These are phyloP conservation scores for Tipula lateralis DNA, from an alignment of 2,888 invertebrate species.

Conservation along the genomic window DNA sequence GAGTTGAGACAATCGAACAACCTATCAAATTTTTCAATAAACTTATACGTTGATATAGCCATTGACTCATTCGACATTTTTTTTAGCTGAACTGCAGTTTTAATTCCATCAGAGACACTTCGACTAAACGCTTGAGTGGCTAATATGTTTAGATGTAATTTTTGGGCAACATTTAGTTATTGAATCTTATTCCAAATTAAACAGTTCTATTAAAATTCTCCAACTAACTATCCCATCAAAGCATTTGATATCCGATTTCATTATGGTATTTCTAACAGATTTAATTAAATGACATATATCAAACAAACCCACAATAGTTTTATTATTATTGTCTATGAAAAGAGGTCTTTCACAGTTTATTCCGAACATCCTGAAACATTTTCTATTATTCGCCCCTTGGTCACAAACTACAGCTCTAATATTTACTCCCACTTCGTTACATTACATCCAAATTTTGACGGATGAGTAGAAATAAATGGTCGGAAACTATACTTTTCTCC, in stretches of 20 bases:
- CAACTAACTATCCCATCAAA: background rate
- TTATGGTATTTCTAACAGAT: background rate
- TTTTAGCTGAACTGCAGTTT: background rate
- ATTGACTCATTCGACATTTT: background rate
- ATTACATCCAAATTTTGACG: background rate
- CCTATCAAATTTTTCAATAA: too few species aligned
- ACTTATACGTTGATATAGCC: too few species aligned
- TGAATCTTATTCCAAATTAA: background rate
- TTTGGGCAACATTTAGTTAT: too few species aligned
- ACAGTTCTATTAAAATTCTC: too few species aligned
- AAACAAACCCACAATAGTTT: too few species aligned
- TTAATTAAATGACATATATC: background rate
- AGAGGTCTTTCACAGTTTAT: background rate
- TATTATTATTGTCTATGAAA: background rate
- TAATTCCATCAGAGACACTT: too few species aligned
- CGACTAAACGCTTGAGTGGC: too few species aligned
- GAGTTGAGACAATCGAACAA: too few species aligned
- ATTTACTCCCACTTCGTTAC: background rate
- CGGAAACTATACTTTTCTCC: background rate
- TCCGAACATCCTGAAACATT: background rate
- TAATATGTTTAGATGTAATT: too few species aligned
- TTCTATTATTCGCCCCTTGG: background rate
- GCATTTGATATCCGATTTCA: background rate
- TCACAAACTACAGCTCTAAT: too few species aligned
- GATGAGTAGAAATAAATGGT: background rate